Evolutionary conservation across 2,888 invertebrate species (phyloP).

Genomic region (Nowickia ferox): DNA sequence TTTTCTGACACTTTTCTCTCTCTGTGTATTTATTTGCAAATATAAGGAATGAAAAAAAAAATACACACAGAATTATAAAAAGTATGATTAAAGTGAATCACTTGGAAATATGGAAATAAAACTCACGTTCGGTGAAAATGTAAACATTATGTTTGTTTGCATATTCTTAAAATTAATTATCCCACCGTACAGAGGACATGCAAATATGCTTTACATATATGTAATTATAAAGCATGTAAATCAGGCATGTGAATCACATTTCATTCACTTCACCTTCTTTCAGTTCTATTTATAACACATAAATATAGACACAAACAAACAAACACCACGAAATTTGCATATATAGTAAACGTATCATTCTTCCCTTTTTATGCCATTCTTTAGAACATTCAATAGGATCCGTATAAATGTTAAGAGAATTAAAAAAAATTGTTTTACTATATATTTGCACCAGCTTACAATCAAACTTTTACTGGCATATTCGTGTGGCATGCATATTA

Average conservation of each 20-base stretch:
- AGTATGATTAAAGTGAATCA: too few species aligned
- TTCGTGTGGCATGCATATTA: slow-evolving; percentile 32
- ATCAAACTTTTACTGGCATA: not conserved
- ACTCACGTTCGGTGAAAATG: not conserved
- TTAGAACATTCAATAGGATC: slow-evolving; percentile 55
- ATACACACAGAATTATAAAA: too few species aligned
- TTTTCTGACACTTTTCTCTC: too few species aligned
- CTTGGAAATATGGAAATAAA: too few species aligned
- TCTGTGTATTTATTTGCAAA: too few species aligned
- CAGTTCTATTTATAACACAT: slow-evolving; percentile 16
- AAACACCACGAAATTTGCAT: slow-evolving; percentile 52
- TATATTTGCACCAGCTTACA: not conserved
- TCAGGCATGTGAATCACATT: slow-evolving; percentile 23
- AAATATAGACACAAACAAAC: slow-evolving; percentile 4
- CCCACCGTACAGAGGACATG: not conserved
- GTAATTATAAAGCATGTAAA: slow-evolving; percentile 49
- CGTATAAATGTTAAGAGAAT: slow-evolving; percentile 40
- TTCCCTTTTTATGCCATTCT: slow-evolving; percentile 6
- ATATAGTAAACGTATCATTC: slow-evolving; percentile 50
- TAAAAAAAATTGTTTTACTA: slow-evolving; percentile 9
- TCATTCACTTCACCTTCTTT: slow-evolving; percentile 7
- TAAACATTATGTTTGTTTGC: not conserved
- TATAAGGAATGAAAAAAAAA: too few species aligned
- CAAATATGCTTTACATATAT: slow-evolving; percentile 39
- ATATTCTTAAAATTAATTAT: not conserved